Evolutionary conservation across 2,113 vertebrate genomes (phyloP).

Genomic region (Haliaeetus leucogaster): DNA sequence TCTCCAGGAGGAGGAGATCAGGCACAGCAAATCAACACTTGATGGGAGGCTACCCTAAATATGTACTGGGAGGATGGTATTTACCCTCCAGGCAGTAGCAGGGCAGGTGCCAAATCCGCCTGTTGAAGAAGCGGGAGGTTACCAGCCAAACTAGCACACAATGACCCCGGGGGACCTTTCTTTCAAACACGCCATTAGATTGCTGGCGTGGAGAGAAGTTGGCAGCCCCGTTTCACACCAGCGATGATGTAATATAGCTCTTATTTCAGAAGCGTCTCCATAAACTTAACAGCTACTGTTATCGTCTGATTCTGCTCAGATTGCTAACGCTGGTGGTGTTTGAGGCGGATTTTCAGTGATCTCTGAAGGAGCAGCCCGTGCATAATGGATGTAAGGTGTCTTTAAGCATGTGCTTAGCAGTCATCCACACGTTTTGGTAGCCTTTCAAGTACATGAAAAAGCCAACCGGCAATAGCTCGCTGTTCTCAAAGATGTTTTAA

Average conservation of each 20-base stretch:
- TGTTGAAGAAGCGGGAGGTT: constrained; percentile 8
- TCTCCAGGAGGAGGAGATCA: background rate
- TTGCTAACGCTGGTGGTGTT: background rate
- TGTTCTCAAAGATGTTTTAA: constrained; percentile 7
- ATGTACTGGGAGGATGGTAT: background rate
- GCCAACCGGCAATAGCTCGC: background rate
- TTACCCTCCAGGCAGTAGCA: constrained; percentile 4
- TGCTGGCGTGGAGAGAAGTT: background rate
- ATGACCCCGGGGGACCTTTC: constrained; percentile 26
- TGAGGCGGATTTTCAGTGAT: background rate
- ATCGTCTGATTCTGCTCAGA: background rate
- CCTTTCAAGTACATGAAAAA: constrained; percentile 2
- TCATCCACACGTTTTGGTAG: background rate
- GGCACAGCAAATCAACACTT: constrained; percentile 2
- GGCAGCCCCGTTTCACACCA: constrained; percentile 16
- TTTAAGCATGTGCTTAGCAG: background rate
- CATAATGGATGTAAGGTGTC: background rate
- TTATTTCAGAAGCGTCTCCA: constrained; percentile 10
- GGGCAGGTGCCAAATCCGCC: background rate
- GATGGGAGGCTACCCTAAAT: constrained; percentile 35
- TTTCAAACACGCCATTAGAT: background rate
- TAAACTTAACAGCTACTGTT: constrained; percentile 34
- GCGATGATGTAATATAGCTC: background rate
- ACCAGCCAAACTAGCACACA: constrained; percentile 15
- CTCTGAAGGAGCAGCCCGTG: background rate